Evolutionary conservation across 2,888 invertebrate genomes (phyloP).

Genomic region (Drosophila rubida): DNA sequence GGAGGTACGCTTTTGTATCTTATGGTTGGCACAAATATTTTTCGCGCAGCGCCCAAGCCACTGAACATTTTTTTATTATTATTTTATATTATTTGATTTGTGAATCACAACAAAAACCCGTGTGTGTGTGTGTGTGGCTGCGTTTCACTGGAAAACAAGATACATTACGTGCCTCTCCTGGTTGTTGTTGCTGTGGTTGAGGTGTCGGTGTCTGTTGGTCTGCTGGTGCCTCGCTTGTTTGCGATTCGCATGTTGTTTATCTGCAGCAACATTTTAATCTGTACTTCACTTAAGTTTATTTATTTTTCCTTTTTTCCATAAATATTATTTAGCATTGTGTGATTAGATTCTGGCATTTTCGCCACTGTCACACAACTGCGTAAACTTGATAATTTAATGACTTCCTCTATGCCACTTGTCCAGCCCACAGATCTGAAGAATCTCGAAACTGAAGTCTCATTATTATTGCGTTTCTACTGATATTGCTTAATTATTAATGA

Average conservation of each 20-base stretch:
- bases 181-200: slow-evolving; percentile 30
- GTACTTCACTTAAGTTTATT: slow-evolving; percentile 46
- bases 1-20: slow-evolving; percentile 62
- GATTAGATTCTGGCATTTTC: slow-evolving; percentile 52
- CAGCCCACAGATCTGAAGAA: slow-evolving; percentile 28
- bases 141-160: slow-evolving; percentile 69
- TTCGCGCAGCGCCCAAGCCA: slow-evolving; percentile 65
- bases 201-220: slow-evolving; percentile 63
- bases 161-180: slow-evolving; percentile 44
- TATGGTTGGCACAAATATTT: slow-evolving; percentile 74
- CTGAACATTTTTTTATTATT: slow-evolving; percentile 62
- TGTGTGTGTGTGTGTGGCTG: slow-evolving; percentile 30
- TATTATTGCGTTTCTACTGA: slow-evolving; percentile 9
- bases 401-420: slow-evolving; percentile 54
- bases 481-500: slow-evolving; percentile 33
- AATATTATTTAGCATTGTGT: slow-evolving; percentile 60
- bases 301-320: slow-evolving; percentile 5
- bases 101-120: slow-evolving; percentile 67
- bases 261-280: slow-evolving; percentile 74
- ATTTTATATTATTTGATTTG: slow-evolving; percentile 75
- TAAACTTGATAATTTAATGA: slow-evolving; percentile 62
- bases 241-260: slow-evolving; percentile 61
- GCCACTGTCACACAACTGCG: slow-evolving; percentile 7
- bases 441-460: slow-evolving; percentile 2
- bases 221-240: slow-evolving; percentile 44